Conservation (phyloP, 1,140 invertebrate species). For the Microvelia longipes region DNA sequence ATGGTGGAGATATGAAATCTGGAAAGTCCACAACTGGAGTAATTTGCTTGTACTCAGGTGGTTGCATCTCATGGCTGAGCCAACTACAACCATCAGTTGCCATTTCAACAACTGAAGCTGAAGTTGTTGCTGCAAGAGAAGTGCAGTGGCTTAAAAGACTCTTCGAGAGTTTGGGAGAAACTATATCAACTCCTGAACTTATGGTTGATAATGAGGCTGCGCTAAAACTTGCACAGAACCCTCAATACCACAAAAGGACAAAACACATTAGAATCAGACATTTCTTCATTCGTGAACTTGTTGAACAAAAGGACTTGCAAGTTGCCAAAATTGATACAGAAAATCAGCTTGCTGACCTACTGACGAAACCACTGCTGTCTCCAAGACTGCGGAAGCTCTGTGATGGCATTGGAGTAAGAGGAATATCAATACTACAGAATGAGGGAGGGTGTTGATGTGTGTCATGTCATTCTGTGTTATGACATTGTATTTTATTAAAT, state of each 20-base stretch:
- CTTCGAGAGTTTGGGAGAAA: neutral
- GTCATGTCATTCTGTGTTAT: neutral
- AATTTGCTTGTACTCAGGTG: constrained; percentile 11
- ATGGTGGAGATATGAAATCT: constrained; percentile 22
- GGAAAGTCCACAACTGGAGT: constrained; percentile 23
- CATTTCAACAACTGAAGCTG: constrained; percentile 30
- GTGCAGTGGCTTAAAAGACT: constrained; percentile 25
- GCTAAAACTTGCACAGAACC: constrained; percentile 26
- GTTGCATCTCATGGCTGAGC: constrained; percentile 23
- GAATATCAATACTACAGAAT: neutral
- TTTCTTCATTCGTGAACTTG: constrained; percentile 27
- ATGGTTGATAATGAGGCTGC: constrained; percentile 27
- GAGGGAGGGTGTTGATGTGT: neutral
- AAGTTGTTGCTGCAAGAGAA: constrained; percentile 31
- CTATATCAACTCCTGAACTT: constrained; percentile 5
- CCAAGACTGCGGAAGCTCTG: constrained; percentile 1
- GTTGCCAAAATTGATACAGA: constrained; percentile 35
- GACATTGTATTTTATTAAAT: neutral
- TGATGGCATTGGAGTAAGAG: neutral
- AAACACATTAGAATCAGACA: constrained; percentile 30
- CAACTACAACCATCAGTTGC: constrained; percentile 23
- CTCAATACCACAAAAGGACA: constrained; percentile 28
- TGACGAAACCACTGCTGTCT: neutral
- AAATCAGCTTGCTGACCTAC: constrained; percentile 35
- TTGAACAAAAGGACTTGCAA: constrained; percentile 20